Conservation (phyloP, 2,888 invertebrate genomes). For the Venusia cambrica region DNA sequence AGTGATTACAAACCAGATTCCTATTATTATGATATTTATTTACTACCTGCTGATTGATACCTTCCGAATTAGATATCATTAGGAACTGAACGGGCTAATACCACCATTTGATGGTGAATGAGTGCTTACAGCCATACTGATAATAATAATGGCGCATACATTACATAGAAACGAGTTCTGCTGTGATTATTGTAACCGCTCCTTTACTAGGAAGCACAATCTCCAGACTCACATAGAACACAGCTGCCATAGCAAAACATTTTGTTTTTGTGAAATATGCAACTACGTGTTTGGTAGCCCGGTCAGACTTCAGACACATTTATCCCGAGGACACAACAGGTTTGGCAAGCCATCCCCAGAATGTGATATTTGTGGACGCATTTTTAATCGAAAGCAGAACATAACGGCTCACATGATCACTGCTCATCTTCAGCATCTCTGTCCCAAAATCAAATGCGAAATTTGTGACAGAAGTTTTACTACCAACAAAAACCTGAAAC, state of each 20-base stretch:
- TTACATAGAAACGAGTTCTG: too few relatives aligned
- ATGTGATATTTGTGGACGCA: slow-evolving; percentile 61
- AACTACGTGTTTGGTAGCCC: slow-evolving; percentile 53
- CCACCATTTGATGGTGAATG: too few relatives aligned
- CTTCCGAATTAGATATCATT: too few relatives aligned
- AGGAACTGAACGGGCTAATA: too few relatives aligned
- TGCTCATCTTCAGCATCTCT: slow-evolving; percentile 50
- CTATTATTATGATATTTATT: too few relatives aligned
- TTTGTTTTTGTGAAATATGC: slow-evolving; percentile 55
- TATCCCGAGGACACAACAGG: slow-evolving; percentile 55
- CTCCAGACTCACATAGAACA: slow-evolving; percentile 60
- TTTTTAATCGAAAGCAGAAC: slow-evolving; percentile 65
- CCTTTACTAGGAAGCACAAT: slow-evolving; percentile 63
- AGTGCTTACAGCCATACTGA: too few relatives aligned
- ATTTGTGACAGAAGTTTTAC: slow-evolving; percentile 54
- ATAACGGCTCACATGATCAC: slow-evolving; percentile 64
- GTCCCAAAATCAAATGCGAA: slow-evolving; percentile 44
- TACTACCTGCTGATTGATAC: too few relatives aligned
- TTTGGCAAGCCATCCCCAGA: slow-evolving; percentile 53
- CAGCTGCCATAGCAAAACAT: slow-evolving; percentile 55
- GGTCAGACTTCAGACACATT: slow-evolving; percentile 49
- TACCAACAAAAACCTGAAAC: slow-evolving; percentile 53
- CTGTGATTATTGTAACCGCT: slow-evolving; percentile 59
- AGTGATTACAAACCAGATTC: too few relatives aligned
- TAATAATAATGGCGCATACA: too few relatives aligned